These are phyloP conservation scores for Alcedo quadribrachys DNA, from an alignment of 2,797 vertebrate species.

Conservation along the genomic window DNA sequence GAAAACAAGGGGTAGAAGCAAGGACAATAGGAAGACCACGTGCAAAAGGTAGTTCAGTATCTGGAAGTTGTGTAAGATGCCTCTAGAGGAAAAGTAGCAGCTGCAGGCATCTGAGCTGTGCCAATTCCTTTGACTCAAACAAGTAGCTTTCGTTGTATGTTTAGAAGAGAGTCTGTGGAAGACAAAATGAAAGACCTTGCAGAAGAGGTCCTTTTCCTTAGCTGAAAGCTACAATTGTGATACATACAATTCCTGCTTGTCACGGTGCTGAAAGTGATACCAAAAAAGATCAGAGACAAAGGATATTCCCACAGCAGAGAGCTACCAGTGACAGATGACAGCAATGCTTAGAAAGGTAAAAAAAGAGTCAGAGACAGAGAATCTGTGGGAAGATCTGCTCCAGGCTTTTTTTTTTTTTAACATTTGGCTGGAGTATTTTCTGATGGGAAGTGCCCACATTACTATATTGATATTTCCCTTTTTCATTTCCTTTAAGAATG, in stretches of 20 bases:
- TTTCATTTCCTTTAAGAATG: neutral
- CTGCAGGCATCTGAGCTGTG: neutral
- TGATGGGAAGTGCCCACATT: neutral
- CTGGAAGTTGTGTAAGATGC: neutral
- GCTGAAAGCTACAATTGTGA: constrained; percentile 22
- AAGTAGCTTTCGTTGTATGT: neutral
- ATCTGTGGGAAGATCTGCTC: neutral
- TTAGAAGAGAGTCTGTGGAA: neutral
- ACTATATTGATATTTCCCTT: neutral
- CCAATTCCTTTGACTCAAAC: neutral
- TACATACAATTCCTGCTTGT: neutral
- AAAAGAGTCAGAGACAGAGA: neutral
- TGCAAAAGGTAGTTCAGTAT: neutral
- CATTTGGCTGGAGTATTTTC: neutral
- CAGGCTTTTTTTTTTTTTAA: neutral
- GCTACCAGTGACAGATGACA: constrained; percentile 18
- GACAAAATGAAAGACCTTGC: neutral
- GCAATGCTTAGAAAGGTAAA: neutral
- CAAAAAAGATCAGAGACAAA: neutral
- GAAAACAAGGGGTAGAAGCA: neutral
- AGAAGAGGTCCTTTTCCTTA: constrained; percentile 20
- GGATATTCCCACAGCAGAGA: constrained; percentile 32
- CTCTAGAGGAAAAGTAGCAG: neutral
- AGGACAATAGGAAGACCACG: neutral
- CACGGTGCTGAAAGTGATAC: neutral